Evolutionary conservation across 2,113 vertebrate genomes (phyloP).

Genomic region (Nothoprocta perdicaria): DNA sequence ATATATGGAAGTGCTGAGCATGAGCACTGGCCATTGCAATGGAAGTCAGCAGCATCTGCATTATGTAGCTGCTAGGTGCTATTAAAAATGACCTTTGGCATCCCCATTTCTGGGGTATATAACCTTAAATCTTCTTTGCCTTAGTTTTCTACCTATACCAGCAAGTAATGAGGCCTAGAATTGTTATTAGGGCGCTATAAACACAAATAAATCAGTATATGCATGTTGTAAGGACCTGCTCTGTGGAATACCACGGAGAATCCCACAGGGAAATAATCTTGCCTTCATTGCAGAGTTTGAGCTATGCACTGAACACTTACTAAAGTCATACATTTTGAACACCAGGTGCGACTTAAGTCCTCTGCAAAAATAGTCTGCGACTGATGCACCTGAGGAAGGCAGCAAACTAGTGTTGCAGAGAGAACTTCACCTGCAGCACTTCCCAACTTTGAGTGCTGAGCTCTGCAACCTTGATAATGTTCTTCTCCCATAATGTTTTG

Average conservation of each 20-base stretch:
- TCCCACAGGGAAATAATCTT: neutral
- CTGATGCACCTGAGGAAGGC: constrained; percentile 55
- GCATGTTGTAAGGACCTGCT: neutral
- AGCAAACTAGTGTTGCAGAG: constrained; percentile 60
- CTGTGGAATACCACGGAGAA: neutral
- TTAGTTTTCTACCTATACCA: neutral
- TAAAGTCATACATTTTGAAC: constrained; percentile 32
- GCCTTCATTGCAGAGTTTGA: constrained; percentile 15
- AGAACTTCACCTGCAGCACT: constrained; percentile 40
- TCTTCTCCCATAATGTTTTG: constrained; percentile 55
- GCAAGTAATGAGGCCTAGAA: neutral
- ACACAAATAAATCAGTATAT: neutral
- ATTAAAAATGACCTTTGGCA: neutral
- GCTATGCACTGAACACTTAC: neutral
- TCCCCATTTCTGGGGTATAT: neutral
- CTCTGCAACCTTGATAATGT: constrained; percentile 65
- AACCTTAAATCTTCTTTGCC: neutral
- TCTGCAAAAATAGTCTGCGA: constrained; percentile 47
- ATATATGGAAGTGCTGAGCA: neutral
- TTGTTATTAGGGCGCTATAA: neutral
- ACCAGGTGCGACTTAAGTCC: neutral
- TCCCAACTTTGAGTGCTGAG: constrained; percentile 62
- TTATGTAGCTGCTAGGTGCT: neutral
- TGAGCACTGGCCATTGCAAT: neutral
- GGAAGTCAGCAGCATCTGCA: neutral